phyloP scores from a whole-genome alignment of 2,888 invertebrate species.

The Operophtera brumata region DNA sequence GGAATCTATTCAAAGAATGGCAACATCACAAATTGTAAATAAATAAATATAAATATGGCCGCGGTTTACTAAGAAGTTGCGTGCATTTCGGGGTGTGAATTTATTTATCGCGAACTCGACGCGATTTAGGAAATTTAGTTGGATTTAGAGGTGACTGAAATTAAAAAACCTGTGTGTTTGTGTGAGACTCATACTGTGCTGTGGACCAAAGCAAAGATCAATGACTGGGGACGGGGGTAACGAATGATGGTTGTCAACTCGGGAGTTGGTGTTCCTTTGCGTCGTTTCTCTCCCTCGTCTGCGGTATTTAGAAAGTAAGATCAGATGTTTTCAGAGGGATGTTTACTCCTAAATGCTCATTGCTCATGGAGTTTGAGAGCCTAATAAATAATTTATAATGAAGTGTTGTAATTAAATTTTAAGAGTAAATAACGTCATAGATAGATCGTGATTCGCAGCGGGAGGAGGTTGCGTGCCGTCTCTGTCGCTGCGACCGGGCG shows the following conservation, averaged over 20 bases:
- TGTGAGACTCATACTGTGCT: constrained; percentile 26
- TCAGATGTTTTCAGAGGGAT: constrained; percentile 42
- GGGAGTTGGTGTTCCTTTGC: constrained; percentile 58
- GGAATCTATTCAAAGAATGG: not conserved
- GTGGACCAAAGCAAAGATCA: constrained; percentile 63
- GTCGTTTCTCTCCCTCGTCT: constrained; percentile 58
- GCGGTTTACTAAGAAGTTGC: constrained; percentile 26
- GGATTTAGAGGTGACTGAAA: not conserved
- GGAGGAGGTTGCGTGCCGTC: constrained; percentile 59
- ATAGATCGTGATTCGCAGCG: constrained; percentile 56
- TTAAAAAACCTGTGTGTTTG: constrained; percentile 17
- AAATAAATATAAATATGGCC: constrained; percentile 80
- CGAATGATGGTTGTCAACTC: constrained; percentile 61
- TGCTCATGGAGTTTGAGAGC: constrained; percentile 30
- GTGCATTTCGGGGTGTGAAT: constrained; percentile 28
- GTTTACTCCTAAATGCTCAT: constrained; percentile 41
- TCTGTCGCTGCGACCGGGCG: constrained; percentile 69
- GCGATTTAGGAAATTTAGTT: not conserved
- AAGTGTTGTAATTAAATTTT: constrained; percentile 52
- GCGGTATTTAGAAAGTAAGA: constrained; percentile 59
- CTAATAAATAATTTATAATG: constrained; percentile 35
- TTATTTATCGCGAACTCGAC: not conserved
- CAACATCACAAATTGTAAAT: constrained; percentile 53
- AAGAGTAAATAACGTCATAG: constrained; percentile 38
- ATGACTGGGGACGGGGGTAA: constrained; percentile 54